Conservation (phyloP, 2,113 vertebrate genomes). For the Corythaixoides concolor region DNA sequence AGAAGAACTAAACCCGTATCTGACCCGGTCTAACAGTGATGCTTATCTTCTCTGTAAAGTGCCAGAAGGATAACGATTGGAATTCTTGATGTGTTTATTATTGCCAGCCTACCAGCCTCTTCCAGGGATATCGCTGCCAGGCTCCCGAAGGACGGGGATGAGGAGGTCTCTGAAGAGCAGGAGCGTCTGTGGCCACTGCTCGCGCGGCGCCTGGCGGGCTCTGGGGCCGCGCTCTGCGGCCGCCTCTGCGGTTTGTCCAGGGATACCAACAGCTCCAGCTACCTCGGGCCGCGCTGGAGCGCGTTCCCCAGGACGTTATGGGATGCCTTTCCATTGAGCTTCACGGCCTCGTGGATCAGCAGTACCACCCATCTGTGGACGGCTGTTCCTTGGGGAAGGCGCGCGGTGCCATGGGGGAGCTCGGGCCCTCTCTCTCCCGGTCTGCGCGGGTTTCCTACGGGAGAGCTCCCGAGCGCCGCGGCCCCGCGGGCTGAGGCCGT, state of each 20-base stretch:
- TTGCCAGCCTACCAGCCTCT: background rate
- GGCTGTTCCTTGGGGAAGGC: background rate
- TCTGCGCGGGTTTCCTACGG: fast-evolving
- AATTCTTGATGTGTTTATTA: too few species aligned
- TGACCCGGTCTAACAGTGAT: background rate
- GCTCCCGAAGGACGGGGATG: background rate
- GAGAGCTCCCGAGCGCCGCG: background rate
- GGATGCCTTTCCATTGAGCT: fast-evolving
- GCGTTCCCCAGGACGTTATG: background rate
- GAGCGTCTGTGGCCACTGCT: fast-evolving
- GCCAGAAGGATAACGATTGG: fast-evolving
- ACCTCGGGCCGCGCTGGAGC: too few species aligned
- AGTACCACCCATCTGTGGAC: fast-evolving
- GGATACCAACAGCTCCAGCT: fast-evolving
- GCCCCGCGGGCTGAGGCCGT: fast-evolving
- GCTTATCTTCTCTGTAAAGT: background rate
- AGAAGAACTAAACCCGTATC: background rate
- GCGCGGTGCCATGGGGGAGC: too few species aligned
- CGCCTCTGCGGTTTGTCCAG: background rate
- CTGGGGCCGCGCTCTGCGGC: fast-evolving
- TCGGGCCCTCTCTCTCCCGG: background rate
- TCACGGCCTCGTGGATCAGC: fast-evolving
- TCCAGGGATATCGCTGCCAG: background rate
- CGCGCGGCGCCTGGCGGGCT: fast-evolving
- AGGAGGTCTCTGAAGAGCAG: background rate